These are phyloP conservation scores for Benthosema pterotum DNA, from an alignment of 2,797 vertebrate species.

Conservation along the genomic window DNA sequence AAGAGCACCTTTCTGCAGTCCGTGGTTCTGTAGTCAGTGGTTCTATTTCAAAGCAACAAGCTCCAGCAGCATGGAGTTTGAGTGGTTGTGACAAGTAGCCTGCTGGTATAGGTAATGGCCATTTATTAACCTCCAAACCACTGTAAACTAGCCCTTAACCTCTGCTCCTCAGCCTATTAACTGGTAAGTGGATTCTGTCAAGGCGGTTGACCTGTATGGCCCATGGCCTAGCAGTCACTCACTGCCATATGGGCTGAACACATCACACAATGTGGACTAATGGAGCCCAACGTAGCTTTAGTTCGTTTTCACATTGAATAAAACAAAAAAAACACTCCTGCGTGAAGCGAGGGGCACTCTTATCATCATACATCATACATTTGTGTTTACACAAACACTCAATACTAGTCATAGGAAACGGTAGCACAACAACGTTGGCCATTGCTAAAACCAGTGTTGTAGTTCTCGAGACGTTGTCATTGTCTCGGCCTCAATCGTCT, in stretches of 20 bases:
- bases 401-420: background rate
- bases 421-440: no score
- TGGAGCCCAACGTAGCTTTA: background rate
- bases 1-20: no score
- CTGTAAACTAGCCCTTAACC: conserved; percentile 25
- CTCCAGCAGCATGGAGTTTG: background rate
- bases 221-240: background rate
- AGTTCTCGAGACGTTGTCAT: no score
- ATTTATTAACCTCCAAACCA: conserved; percentile 24
- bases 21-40: no score
- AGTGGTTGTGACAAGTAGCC: conserved; percentile 27
- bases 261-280: conserved; percentile 4
- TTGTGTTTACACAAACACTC: background rate
- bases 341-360: no score
- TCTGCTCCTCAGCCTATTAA: background rate
- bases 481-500: no score
- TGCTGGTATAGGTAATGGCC: conserved; percentile 30
- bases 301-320: no score
- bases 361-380: no score
- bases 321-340: no score
- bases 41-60: conserved; percentile 1
- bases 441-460: no score
- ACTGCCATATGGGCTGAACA: conserved; percentile 8
- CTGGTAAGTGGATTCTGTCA: conserved; percentile 17
- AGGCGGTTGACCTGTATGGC: background rate